Evolutionary conservation across 2,888 invertebrate genomes (phyloP), one percentile per base, ranked within the genome.

Genomic region (Oscheius onirici): DNA sequence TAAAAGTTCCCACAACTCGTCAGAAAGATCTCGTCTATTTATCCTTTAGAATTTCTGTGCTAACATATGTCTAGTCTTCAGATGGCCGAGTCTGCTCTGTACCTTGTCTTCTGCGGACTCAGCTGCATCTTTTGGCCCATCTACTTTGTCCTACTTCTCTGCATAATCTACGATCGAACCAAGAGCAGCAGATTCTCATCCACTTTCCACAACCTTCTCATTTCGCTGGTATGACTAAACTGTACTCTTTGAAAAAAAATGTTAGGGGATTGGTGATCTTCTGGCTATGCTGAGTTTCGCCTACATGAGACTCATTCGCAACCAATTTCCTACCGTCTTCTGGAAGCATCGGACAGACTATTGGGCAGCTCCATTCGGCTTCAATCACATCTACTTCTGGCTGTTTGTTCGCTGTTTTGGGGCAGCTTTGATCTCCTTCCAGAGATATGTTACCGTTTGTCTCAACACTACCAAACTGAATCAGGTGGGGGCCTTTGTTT

Each of bases 361-460:
- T 28, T 63, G 46, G 46, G 63, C 49, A n/a, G 63, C 49, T 15
- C 49, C 63, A 1, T 63, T 46, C 28, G 63, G 63, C 1, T 63
- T 49, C 34, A 63, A 63, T 49, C 24, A 63, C 17, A 28, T 63
- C 63, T 63, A 63, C 49, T 63, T 28, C 17, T 63, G 24, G 26
- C 28, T 63, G 26, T 63, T 63, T 46, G 34, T 63, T 24, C 44
- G 63, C 5, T 49, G 46, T 20, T 63, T 63, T 34, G 63, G 63
- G 1, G 46, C 63, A 10, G 63, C 63, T 28, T 26, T 63, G 49
- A 63, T 63, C n/a, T 63, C 63, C 15, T 28, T 63, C 15, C 63
- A 63, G 26, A 44, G 63, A 26, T 63, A 63, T 49, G 8, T 63
- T 13, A 63, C 63, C 10, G 63, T 63, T 15, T 63, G 63, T 26